Conservation (phyloP, 2,113 vertebrate species). For the Quiscalus mexicanus region DNA sequence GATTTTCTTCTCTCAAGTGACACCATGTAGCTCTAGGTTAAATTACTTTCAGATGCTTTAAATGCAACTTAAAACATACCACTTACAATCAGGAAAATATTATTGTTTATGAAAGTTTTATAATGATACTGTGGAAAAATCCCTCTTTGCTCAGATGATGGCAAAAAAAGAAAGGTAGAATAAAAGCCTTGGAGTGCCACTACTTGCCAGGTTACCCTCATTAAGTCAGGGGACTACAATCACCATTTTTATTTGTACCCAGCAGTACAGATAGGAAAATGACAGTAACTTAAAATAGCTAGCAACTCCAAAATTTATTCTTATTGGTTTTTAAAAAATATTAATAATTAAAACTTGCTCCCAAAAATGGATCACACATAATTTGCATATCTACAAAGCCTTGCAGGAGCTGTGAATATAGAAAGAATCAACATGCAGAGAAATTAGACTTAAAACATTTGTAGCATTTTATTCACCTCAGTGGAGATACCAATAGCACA, state of each 20-base stretch:
- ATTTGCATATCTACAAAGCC: not conserved
- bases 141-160: not conserved
- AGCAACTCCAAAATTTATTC: not conserved
- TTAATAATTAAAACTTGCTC: constrained; percentile 25
- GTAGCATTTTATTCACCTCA: not conserved
- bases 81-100: constrained; percentile 1
- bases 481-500: not conserved
- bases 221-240: not conserved
- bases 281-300: not conserved
- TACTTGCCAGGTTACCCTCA: not conserved
- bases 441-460: not conserved
- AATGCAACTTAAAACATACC: constrained; percentile 10
- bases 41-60: constrained; percentile 4
- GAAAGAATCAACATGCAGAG: not conserved
- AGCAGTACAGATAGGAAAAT: not conserved
- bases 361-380: not conserved
- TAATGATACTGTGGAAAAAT: constrained; percentile 14
- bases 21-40: not conserved
- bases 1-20: not conserved
- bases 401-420: not conserved
- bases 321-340: not conserved
- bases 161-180: not conserved
- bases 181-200: not conserved
- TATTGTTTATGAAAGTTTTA: constrained; percentile 34
- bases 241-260: not conserved